Evolutionary conservation across 1,140 invertebrate genomes (phyloP).

Genomic region (Phymastichus coffea): DNA sequence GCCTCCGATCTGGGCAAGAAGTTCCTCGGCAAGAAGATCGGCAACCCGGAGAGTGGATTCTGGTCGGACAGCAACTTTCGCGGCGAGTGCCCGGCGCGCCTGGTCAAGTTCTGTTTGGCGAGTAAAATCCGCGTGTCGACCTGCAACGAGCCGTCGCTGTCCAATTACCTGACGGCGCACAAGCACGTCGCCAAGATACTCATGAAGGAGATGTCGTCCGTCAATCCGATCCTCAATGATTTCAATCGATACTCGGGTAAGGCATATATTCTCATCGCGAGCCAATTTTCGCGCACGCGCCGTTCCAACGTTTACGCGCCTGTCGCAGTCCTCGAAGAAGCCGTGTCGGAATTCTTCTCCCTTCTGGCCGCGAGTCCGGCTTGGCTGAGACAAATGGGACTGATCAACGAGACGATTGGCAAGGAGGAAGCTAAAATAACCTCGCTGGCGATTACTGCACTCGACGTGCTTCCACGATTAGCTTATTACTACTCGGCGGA

Average conservation of each 20-base stretch:
- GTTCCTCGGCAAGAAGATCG: slow-evolving; percentile 54
- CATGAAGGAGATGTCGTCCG: slow-evolving; percentile 55
- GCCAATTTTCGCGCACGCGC: too few species aligned
- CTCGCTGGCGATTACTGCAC: slow-evolving; percentile 45
- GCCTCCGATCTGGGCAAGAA: slow-evolving; percentile 54
- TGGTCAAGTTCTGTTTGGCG: slow-evolving; percentile 58
- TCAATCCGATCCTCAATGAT: slow-evolving; percentile 58
- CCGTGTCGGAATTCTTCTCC: slow-evolving; percentile 42
- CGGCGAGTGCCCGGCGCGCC: slow-evolving; percentile 50
- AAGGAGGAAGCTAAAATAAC: slow-evolving; percentile 35
- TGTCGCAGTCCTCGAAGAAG: slow-evolving; percentile 42
- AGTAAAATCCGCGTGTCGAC: slow-evolving; percentile 58
- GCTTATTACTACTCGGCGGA: slow-evolving; percentile 63
- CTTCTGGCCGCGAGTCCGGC: slow-evolving; percentile 44
- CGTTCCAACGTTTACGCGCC: neutral
- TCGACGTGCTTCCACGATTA: slow-evolving; percentile 50
- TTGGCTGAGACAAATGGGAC: slow-evolving; percentile 36
- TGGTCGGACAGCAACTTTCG: slow-evolving; percentile 60
- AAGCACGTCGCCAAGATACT: slow-evolving; percentile 59
- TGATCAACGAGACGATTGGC: slow-evolving; percentile 35
- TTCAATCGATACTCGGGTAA: slow-evolving; percentile 61
- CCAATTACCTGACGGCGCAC: slow-evolving; percentile 60
- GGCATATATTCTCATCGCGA: neutral
- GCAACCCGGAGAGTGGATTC: slow-evolving; percentile 55
- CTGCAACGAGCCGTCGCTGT: slow-evolving; percentile 59